Evolutionary conservation across 2,113 vertebrate species (phyloP), one percentile per base, ranked within the genome.

Genomic region (Clupea harengus): DNA sequence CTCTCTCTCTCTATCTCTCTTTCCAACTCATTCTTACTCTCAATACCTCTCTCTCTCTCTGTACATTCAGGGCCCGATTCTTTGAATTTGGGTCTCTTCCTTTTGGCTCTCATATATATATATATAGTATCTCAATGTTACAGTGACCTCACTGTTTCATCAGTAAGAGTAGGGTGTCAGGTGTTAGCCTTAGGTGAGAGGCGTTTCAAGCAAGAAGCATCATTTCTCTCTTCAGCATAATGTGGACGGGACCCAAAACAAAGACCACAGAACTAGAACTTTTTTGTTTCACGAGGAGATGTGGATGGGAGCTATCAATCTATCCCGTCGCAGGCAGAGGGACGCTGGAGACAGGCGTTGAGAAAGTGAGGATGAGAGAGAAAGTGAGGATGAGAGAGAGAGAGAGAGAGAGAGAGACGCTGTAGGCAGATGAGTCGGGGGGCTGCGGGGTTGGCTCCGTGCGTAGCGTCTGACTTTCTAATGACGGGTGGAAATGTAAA

Each of bases 401-500:
- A 11, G 64, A 28, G 64, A 72, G n/a, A 72, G n/a, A 72, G 64
- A 32, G 22, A 84, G 45, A 67, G 45, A 47, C 20, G 45, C 78
- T 39, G 82, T 81, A 46, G n/a, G 1, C 25, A 72, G 64, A 72
- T 0, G 64, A 72, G 25, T 72, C 64, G 15, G 81, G 83, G 67
- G 82, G 22, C 81, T 39, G 75, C 44, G 67, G 86, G 72, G 75
- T 85, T 85, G 54, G 39, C 54, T 86, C 78, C 88, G 86, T 89
- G 82, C 85, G 39, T n/a, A 49, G 45, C 80, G 85, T 86, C 86
- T 86, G 88, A 88, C 88, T 91, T 90, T 89, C 85, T 89, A 89
- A 90, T 89, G 88, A 92, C 11, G 47, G 87, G 85, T 82, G 45
- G 67, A 89, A 87, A 92, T 85, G 90, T 90, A 91, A 91, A 91